Base-by-base conservation (phyloP, 2,888 invertebrate genomes). In the Stomorhina lunata region DNA sequence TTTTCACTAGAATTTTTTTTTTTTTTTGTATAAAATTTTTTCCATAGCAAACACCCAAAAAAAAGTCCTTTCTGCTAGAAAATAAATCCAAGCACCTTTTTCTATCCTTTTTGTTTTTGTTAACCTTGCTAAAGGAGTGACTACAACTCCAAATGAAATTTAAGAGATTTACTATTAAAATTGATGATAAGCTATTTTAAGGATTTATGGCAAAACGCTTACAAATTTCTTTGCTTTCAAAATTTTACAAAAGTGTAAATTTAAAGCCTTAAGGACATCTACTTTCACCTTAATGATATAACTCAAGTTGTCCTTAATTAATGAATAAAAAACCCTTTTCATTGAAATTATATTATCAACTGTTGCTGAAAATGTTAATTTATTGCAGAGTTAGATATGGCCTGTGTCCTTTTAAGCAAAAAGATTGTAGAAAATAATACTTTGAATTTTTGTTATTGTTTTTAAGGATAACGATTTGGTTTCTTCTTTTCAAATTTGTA, bases 261-360 rank as follows among this genome's bases (percentile, higher is more conserved):
- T 43, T 43, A 43, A 17, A 5, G 17, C 9, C 9, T 43, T 7
- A 43, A 43, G 17, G 17, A 10, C 4, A 12, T 12, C 37, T 37
- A 7, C 7, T 6, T 25, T 25, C n/a, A 1, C 12, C 6, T 53
- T 29, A 34, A 59, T 29, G 6, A 17, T 12, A 53, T 34, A 25
- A 10, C 57, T 66, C 34, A 65, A 55, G 45, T 55, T 75, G 22
- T 22, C 32, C 43, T 66, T 66, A 75, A 75, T 75, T 75, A 75
- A 57, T 25, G 27, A 75, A 75, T 27, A 45, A n/a, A n/a, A n/a
- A 57, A 45, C 25, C 45, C 45, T 27, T 25, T n/a, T n/a, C n/a
- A n/a, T n/a, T n/a, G n/a, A n/a, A n/a, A n/a, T n/a, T n/a, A n/a
- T n/a, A n/a, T n/a, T n/a, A n/a, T n/a, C n/a, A n/a, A n/a, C n/a